Evolutionary conservation across 23 tunicate species (phyloP), one percentile per base, ranked within the genome.

Genomic region (Aplidium turbinatum): DNA sequence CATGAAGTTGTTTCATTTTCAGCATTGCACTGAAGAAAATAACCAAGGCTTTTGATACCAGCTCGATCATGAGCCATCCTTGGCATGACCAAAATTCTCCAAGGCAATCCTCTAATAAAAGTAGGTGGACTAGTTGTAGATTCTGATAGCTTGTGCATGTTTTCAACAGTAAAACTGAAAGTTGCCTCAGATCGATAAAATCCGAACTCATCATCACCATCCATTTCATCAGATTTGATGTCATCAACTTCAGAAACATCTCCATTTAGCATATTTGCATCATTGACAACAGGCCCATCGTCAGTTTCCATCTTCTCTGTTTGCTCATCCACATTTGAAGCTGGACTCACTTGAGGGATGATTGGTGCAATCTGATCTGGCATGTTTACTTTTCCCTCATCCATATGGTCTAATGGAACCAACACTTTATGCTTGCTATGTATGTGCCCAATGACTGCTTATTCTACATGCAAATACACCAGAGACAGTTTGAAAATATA

Each of bases 381-480:
- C 79, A 76, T 75, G 34, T 54, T 47, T 27, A 20, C 57, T 32
- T 47, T 73, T 4, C 62, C 70, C 51, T 78, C 86, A 47, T 88
- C 96, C 97, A 91, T 91, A 52, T 55, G 86, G 16, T 56, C 68
- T 68, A 64, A 23, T 62, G 88, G 78, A 36, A 84, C 86, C 82
- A 83, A 73, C 82, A 73, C 82, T 76, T 84, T 84, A 61, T 83
- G 90, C 58, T 91, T 91, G 66, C 87, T 84, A 27, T 76, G 75
- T 84, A 91, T 91, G 75, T 87, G 97, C 97, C 97, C 97, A 91
- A 91, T 91, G 97, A 58, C 97, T 91, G 97, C 89, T 67, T 68
- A 68, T 68, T 69, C 76, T 70, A 69, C 72, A 65, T 65, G 36
- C 72, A 65, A n/a, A n/a, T n/a, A n/a, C n/a, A n/a, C n/a, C n/a